These are phyloP conservation scores for Celastrina argiolus DNA, from an alignment of 2,888 invertebrate genomes.

Conservation along the genomic window DNA sequence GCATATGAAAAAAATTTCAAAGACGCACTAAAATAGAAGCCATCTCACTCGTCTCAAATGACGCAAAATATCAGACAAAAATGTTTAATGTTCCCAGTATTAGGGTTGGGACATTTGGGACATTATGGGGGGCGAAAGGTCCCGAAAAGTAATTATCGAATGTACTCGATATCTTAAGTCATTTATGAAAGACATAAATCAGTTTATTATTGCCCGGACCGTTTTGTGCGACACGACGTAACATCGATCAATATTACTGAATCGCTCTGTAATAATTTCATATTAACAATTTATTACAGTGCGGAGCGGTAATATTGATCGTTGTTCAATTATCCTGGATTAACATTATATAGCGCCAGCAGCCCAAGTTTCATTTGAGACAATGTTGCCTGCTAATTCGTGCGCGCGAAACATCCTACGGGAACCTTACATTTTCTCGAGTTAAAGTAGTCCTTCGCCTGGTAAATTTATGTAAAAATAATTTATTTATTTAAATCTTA, in stretches of 20 bases:
- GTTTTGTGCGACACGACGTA: background rate
- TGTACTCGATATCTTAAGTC: conserved; percentile 11
- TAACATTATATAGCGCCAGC: no score
- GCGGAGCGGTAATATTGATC: background rate
- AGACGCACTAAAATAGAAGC: no score
- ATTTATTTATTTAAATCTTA: no score
- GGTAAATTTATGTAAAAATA: no score
- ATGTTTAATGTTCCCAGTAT: background rate
- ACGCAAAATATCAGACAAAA: background rate
- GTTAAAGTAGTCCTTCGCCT: no score
- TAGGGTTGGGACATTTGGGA: background rate
- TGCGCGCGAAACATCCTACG: no score
- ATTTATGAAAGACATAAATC: conserved; percentile 16
- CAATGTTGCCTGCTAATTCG: no score
- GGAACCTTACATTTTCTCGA: no score
- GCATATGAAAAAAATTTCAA: no score
- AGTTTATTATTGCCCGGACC: conserved; percentile 1
- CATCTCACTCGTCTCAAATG: no score
- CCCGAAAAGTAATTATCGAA: conserved; percentile 5
- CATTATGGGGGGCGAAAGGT: background rate
- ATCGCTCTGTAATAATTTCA: background rate
- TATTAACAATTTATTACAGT: no score
- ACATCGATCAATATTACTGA: background rate
- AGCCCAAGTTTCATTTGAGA: no score
- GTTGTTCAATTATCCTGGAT: background rate